phyloP scores from a whole-genome alignment of 2,888 invertebrate genomes.

The Apoderus coryli region DNA sequence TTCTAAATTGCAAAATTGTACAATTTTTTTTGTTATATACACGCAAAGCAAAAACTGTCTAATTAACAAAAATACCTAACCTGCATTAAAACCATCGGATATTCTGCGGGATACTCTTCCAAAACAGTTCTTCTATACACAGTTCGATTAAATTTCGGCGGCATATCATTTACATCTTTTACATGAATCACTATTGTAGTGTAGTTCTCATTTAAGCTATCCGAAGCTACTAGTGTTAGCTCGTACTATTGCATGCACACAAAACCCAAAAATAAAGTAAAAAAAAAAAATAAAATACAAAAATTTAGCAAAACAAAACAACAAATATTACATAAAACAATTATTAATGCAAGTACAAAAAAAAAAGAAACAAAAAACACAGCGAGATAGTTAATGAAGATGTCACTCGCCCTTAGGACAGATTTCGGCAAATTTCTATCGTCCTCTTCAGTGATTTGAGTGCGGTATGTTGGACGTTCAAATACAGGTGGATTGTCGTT shows the following conservation, averaged over 20 bases:
- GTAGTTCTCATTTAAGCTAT: slow-evolving; percentile 79
- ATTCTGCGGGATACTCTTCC: slow-evolving; percentile 59
- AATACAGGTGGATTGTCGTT: slow-evolving; percentile 98
- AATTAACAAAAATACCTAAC: slow-evolving; percentile 37
- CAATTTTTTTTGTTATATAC: too few species aligned
- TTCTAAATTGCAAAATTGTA: too few species aligned
- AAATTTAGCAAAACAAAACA: slow-evolving; percentile 1
- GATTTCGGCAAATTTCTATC: slow-evolving; percentile 88
- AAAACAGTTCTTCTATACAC: slow-evolving; percentile 57
- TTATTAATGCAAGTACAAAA: too few species aligned
- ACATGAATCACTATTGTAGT: slow-evolving; percentile 71
- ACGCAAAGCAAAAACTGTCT: too few species aligned
- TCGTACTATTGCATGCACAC: slow-evolving; percentile 48
- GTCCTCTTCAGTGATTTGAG: slow-evolving; percentile 92
- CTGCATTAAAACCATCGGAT: slow-evolving; percentile 57
- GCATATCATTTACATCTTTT: slow-evolving; percentile 80
- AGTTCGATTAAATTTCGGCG: slow-evolving; percentile 63
- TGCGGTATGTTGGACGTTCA: slow-evolving; percentile 84
- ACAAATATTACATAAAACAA: slow-evolving; percentile 1
- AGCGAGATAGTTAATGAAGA: slow-evolving; percentile 5
- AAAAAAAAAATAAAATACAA: slow-evolving; percentile 2
- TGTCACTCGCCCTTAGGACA: slow-evolving; percentile 63
- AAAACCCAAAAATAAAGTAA: background rate
- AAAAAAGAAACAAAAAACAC: slow-evolving; percentile 1
- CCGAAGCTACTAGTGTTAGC: slow-evolving; percentile 77